These are phyloP conservation scores for Polylopha cassiicola DNA, from an alignment of 2,888 invertebrate genomes.

Conservation along the genomic window DNA sequence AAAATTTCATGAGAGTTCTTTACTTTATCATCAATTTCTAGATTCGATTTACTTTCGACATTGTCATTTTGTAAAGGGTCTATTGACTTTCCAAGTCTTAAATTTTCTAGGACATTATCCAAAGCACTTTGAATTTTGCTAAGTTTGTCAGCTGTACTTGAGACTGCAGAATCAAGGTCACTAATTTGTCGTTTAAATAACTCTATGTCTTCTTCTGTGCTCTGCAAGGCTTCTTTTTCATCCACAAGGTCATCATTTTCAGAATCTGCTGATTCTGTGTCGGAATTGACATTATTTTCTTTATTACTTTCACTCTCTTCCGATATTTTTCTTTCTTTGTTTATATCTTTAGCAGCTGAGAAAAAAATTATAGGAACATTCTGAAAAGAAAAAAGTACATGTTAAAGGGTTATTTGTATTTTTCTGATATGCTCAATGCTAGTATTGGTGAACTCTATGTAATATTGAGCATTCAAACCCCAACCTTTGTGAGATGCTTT, in stretches of 20 bases:
- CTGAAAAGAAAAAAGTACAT: slow-evolving; percentile 46
- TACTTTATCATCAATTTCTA: slow-evolving; percentile 28
- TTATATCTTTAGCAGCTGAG: slow-evolving; percentile 85
- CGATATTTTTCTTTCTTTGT: slow-evolving; percentile 59
- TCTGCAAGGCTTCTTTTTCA: slow-evolving; percentile 43
- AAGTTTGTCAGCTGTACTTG: slow-evolving; percentile 74
- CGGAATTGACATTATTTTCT: slow-evolving; percentile 37
- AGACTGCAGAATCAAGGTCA: slow-evolving; percentile 72
- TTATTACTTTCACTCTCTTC: slow-evolving; percentile 43
- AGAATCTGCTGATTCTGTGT: slow-evolving; percentile 52
- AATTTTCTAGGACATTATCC: slow-evolving; percentile 56
- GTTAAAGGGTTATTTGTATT: too few relatives aligned
- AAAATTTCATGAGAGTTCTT: slow-evolving; percentile 79
- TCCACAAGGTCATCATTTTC: slow-evolving; percentile 34
- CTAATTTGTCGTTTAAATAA: slow-evolving; percentile 70
- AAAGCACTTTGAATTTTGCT: slow-evolving; percentile 73
- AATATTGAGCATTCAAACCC: too few relatives aligned
- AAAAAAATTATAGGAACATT: slow-evolving; percentile 90
- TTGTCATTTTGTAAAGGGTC: slow-evolving; percentile 36
- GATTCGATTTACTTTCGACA: slow-evolving; percentile 21
- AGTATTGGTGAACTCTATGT: too few relatives aligned
- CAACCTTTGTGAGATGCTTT: too few relatives aligned
- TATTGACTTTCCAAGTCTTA: slow-evolving; percentile 54
- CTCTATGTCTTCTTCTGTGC: slow-evolving; percentile 60
- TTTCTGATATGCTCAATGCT: too few relatives aligned